Evolutionary conservation across 2,888 invertebrate species (phyloP), one percentile per base, ranked within the genome.

Genomic region (Dryocosmus kuriphilus): DNA sequence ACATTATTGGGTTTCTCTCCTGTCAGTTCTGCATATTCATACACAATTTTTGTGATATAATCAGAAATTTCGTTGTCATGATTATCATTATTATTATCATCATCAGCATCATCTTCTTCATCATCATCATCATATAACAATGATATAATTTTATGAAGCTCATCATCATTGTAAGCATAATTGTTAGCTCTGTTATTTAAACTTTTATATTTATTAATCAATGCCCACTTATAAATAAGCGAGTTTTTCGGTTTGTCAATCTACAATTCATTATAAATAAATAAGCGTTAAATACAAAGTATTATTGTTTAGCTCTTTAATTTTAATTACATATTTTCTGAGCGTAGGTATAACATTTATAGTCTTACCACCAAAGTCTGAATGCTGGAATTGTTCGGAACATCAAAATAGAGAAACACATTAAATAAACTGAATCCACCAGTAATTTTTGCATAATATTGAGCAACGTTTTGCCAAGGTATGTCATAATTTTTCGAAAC

Each of bases 391-490:
- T 81, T 81, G 30, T 11, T 77, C 3, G 65, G 5, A 51, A 77
- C 77, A n/a, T 51, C 51, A n/a, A 51, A 51, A 9, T 11, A 57
- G 41, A 55, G 74, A 55, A 22, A 78, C n/a, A 81, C 46, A 0
- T 38, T 2, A 55, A 81, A 81, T 7, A 81, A 57, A 8, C 27
- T 16, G 32, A 38, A 65, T 19, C 1, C 27, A 35, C 74, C 77
- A 7, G 76, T 77, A 2, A 80, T 8, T 35, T 81, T 78, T 22
- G 79, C 75, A 35, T 78, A 81, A 73, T 75, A 78, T 1, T 46
- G 22, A 0, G 62, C 51, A 38, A 80, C 76, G 11, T 22, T 30
- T 78, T 79, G 79, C 81, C 81, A 81, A 1, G 77, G n/a, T 8
- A 38, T 14, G 9, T 67, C 38, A 57, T 77, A 61, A 32, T 75